Base-by-base conservation (phyloP, 2,113 vertebrate genomes). In the Girardinichthys multiradiatus region DNA sequence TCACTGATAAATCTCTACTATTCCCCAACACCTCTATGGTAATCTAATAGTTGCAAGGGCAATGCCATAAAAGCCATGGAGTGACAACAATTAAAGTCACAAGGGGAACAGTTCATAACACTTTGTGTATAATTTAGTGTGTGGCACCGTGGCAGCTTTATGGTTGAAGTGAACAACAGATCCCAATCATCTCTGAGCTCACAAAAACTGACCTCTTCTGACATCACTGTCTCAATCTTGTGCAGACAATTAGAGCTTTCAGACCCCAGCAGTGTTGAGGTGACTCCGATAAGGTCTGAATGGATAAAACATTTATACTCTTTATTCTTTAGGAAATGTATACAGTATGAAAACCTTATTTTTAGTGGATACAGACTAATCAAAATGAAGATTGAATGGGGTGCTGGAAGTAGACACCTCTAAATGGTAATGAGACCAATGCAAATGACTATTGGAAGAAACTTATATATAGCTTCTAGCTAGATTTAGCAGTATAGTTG, bases 121-220 rank as follows among this genome's bases (percentile, higher is more conserved):
- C 69, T 90, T 88, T 64, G 83, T 77, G 65, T n/a, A 64, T 62
- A 79, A 64, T 88, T 90, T 83, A 71, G 77, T 72, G 70, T 75
- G 84, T 72, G 76, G 35, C 67, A 60, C 61, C 63, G 12, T 37
- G 64, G 58, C 27, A 85, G 70, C 80, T 91, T 90, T 87, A 84
- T 76, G 71, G 73, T 57, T 70, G 24, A 60, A 51, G 70, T 31
- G 72, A 68, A 68, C 74, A 66, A 62, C 67, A 70, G 83, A 78
- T 85, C 70, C 62, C 33, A 19, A 19, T 30, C 29, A 45, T 64
- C n/a, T 54, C 63, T 57, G 33, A 64, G 68, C 72, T 82, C 68
- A 76, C 48, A 77, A 65, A 72, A 59, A 74, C 30, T 24, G 72
- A 84, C 51, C 42, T 66, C 66, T 83, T 89, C 82, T 80, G 76